A percentile compares a stretch with the other conserved stretches of the same genome.
These are phyloP conservation scores for Drosophila paucipuncta DNA, from an alignment of 2,888 invertebrate genomes.

Conservation along the genomic window DNA sequence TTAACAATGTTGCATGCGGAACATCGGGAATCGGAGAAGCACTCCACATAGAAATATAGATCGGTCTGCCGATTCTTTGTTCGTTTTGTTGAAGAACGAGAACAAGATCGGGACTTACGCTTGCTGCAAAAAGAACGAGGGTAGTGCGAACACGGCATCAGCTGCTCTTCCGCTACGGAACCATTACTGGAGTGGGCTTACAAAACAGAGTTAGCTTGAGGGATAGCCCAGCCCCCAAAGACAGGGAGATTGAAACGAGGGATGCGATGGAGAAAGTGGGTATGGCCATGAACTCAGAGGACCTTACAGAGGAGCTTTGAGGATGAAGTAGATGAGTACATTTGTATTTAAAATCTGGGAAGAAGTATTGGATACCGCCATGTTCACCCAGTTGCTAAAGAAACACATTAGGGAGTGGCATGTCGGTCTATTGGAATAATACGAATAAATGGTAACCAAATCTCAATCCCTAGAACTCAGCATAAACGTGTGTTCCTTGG, in stretches of 20 bases:
- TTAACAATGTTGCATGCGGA: not conserved
- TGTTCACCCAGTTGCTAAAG: not conserved
- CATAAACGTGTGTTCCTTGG: not conserved
- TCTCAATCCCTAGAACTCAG: not conserved
- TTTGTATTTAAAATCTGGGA: not conserved
- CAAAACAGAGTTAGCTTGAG: not conserved
- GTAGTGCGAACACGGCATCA: not conserved
- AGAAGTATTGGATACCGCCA: not conserved
- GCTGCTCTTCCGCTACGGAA: not conserved
- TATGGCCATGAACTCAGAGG: not conserved
- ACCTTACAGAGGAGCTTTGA: not conserved
- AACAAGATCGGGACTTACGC: not conserved
- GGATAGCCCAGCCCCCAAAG: not conserved
- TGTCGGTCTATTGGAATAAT: not conserved
- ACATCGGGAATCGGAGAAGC: not conserved
- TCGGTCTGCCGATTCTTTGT: not conserved
- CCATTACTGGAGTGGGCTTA: not conserved
- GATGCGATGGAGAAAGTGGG: not conserved
- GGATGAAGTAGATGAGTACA: too few relatives aligned
- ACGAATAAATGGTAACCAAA: not conserved
- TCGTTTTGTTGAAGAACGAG: not conserved
- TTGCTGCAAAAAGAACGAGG: too few relatives aligned
- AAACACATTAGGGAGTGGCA: not conserved
- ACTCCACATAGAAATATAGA: not conserved
- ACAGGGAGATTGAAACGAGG: not conserved